A percentile compares a stretch with the other conserved stretches of the same genome.
phyloP scores from a whole-genome alignment of 2,888 invertebrate genomes.

The Lutraria lutraria region DNA sequence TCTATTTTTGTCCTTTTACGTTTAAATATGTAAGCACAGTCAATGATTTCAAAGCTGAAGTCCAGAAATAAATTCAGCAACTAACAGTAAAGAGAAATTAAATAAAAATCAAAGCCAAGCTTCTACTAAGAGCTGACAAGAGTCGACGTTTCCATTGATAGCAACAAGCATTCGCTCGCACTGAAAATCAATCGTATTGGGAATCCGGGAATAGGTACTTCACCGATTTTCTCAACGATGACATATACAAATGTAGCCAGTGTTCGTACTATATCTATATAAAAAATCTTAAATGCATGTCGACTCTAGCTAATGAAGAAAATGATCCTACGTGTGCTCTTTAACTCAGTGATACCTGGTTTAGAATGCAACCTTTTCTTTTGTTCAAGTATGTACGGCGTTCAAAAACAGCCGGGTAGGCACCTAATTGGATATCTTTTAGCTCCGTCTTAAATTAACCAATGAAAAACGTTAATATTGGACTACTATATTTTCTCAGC shows the following conservation, averaged over 20 bases:
- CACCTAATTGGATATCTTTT: too few species aligned
- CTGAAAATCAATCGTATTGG: slow-evolving; percentile 32
- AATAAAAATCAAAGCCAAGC: slow-evolving; percentile 3
- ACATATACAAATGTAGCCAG: not conserved
- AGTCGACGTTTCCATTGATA: not conserved
- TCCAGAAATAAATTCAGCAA: not conserved
- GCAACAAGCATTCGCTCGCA: not conserved
- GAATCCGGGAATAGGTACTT: slow-evolving; percentile 11
- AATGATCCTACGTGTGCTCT: too few species aligned
- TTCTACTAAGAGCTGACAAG: slow-evolving; percentile 8
- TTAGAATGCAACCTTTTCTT: too few species aligned
- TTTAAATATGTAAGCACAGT: not conserved
- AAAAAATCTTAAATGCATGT: too few species aligned
- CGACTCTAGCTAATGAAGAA: too few species aligned
- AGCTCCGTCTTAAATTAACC: too few species aligned
- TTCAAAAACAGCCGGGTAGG: too few species aligned
- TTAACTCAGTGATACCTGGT: too few species aligned
- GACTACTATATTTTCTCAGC: too few species aligned
- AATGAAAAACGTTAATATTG: too few species aligned
- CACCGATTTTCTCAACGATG: not conserved
- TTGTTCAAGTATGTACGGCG: too few species aligned
- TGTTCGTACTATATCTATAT: too few species aligned
- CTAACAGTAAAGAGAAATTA: not conserved
- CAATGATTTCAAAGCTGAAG: not conserved
- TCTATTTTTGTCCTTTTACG: not conserved